Percentiles rank a stretch among this genome's conserved stretches.
Evolutionary conservation across 2,113 vertebrate species (phyloP).

Genomic region (Chaetorhynchus papuensis): DNA sequence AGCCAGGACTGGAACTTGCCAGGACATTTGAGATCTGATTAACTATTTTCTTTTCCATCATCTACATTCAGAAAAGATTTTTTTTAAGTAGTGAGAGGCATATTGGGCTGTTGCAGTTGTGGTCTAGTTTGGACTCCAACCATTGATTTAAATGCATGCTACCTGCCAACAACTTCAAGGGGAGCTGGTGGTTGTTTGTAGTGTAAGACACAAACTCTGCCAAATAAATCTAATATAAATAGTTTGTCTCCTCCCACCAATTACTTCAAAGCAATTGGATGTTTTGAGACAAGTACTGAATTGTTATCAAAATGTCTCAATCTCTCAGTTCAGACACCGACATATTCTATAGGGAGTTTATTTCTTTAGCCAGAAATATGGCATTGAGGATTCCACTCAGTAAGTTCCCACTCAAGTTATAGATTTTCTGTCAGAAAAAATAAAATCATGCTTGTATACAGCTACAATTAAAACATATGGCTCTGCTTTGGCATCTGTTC

Average conservation of each 20-base stretch:
- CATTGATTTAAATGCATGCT: not conserved
- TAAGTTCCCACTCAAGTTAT: constrained; percentile 65
- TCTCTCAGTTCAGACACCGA: constrained; percentile 45
- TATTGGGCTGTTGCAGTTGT: not conserved
- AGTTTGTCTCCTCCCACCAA: constrained; percentile 37
- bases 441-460: constrained; percentile 53
- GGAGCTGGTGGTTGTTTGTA: not conserved
- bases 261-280: constrained; percentile 41
- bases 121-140: not conserved
- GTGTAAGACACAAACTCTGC: not conserved
- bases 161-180: not conserved
- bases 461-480: constrained; percentile 71
- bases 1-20: not conserved
- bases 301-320: constrained; percentile 56
- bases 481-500: constrained; percentile 60
- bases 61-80: not conserved
- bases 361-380: constrained; percentile 53
- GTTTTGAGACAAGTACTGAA: constrained; percentile 42
- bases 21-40: not conserved
- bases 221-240: constrained; percentile 26
- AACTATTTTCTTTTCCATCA: not conserved
- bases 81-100: not conserved
- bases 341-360: constrained; percentile 21
- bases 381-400: constrained; percentile 68
- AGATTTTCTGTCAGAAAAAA: constrained; percentile 69